Percentiles rank a stretch among this genome's conserved stretches.
phyloP scores from a whole-genome alignment of 2,888 invertebrate genomes.

The Bellardia pandia region DNA sequence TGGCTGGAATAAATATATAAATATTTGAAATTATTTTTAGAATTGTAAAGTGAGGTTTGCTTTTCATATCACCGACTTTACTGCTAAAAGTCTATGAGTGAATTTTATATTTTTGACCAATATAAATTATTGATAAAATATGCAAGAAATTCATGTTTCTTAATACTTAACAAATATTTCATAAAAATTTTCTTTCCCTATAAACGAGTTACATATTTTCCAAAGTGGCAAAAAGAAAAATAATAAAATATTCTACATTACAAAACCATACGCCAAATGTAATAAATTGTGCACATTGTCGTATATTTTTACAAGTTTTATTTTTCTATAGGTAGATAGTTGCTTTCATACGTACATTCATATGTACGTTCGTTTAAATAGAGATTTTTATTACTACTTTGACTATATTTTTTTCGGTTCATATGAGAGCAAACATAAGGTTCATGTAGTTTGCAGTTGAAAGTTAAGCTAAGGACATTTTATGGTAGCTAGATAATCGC shows the following conservation, averaged over 20 bases:
- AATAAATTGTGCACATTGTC: conserved; percentile 60
- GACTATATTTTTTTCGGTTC: conserved; percentile 6
- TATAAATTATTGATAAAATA: too few species aligned
- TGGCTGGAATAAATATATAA: too few species aligned
- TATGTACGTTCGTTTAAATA: conserved; percentile 2
- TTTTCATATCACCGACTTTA: too few species aligned
- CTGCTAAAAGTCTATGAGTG: too few species aligned
- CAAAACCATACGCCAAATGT: conserved; percentile 52
- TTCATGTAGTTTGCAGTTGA: conserved; percentile 21
- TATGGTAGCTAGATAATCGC: conserved; percentile 61
- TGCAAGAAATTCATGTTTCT: too few species aligned
- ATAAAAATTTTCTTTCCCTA: not conserved
- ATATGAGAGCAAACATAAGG: conserved; percentile 23
- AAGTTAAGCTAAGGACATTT: conserved; percentile 59
- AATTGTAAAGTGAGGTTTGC: too few species aligned
- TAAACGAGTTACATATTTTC: not conserved
- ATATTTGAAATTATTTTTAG: too few species aligned
- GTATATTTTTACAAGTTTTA: conserved; percentile 35
- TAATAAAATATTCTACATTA: conserved; percentile 21
- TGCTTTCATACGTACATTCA: not conserved
- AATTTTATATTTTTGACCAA: too few species aligned
- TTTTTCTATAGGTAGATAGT: not conserved
- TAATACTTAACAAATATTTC: not conserved
- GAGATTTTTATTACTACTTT: conserved; percentile 3
- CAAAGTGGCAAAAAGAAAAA: conserved; percentile 7